phyloP scores from a whole-genome alignment of 2,113 vertebrate species.

The Silurus asotus region DNA sequence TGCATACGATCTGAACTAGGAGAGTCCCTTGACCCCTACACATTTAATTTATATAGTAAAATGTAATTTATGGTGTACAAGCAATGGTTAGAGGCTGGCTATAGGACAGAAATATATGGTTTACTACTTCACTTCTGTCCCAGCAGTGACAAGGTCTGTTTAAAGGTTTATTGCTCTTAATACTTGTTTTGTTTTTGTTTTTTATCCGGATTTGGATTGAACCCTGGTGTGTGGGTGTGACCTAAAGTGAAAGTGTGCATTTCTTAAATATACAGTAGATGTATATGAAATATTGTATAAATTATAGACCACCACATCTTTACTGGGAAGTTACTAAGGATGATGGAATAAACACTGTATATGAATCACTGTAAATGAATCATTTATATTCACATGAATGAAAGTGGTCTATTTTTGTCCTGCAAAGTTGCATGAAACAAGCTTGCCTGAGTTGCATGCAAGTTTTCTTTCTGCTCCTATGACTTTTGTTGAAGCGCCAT shows the following conservation, averaged over 20 bases:
- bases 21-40: not conserved
- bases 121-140: not conserved
- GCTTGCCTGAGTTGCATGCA: not conserved
- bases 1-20: not conserved
- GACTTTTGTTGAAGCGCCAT: not conserved
- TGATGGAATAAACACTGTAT: not conserved
- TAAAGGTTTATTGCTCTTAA: not conserved
- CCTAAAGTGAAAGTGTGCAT: not conserved
- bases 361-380: not conserved
- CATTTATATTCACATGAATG: not conserved
- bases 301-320: not conserved
- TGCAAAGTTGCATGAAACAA: not conserved
- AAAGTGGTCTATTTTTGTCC: not conserved
- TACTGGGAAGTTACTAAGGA: not conserved
- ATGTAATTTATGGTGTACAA: not conserved
- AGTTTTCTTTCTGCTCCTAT: not conserved
- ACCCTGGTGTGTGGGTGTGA: not conserved
- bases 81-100: not conserved
- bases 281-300: no score
- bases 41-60: not conserved
- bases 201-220: not conserved
- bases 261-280: no score
- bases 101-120: not conserved
- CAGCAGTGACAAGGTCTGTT: not conserved
- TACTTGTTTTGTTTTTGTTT: no score